Evolutionary conservation across 2,797 vertebrate species (phyloP).

Genomic region (Clamator glandarius): DNA sequence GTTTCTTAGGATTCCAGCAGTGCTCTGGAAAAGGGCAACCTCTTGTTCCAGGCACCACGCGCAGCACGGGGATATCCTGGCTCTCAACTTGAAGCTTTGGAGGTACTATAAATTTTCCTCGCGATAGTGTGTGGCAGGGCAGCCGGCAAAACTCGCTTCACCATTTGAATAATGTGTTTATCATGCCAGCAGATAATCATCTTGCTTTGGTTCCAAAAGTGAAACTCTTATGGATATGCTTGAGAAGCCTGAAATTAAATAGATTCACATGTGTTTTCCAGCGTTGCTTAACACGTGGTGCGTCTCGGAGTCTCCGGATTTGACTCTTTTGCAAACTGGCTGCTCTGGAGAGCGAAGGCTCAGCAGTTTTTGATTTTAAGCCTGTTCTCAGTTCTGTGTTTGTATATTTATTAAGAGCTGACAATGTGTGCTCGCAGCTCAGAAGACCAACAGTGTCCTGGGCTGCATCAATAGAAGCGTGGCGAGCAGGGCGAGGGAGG

Average conservation of each 20-base stretch:
- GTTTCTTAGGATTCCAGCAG: conserved; percentile 25
- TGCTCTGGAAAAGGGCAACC: not conserved
- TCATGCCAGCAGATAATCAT: not conserved
- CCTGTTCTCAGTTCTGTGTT: not conserved
- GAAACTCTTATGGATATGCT: not conserved
- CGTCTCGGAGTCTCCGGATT: not conserved
- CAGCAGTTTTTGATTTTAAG: not conserved
- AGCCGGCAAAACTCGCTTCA: not conserved
- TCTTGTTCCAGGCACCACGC: not conserved
- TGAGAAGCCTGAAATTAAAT: conserved; percentile 16
- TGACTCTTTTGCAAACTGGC: not conserved
- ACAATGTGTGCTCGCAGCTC: no score
- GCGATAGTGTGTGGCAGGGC: not conserved
- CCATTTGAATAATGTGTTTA: not conserved
- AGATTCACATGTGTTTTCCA: not conserved
- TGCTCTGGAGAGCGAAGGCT: not conserved
- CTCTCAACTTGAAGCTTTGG: not conserved
- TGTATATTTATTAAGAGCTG: no score
- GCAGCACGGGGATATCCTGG: not conserved
- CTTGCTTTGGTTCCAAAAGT: not conserved
- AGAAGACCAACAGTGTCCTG: no score
- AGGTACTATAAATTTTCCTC: not conserved
- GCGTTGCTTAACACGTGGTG: not conserved
- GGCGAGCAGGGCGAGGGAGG: no score
- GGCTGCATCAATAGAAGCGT: no score